Evolutionary conservation across 2,113 vertebrate species (phyloP), one percentile per base, ranked within the genome.

Genomic region (Ceuthmochares aereus): DNA sequence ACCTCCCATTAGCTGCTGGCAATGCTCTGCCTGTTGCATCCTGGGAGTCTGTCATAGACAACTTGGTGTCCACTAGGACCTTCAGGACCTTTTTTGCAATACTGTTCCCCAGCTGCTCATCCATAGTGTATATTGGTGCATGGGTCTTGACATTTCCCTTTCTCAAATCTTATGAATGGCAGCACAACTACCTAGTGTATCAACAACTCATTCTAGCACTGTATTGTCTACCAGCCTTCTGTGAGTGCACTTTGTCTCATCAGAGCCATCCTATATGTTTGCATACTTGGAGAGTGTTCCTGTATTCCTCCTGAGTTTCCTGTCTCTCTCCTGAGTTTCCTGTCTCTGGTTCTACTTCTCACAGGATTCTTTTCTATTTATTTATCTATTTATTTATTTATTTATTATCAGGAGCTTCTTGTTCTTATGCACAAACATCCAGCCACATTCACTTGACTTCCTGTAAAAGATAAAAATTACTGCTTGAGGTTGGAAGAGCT

Each of bases 21-120:
- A 62, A 0, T 1, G 1, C 22, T 74, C 8, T 74, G 36, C 19
- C 26, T 63, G 21, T 25, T n/a, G 29, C 3, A 45, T 8, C 7
- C 21, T 13, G 51, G 60, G 23, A 75, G 12, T 23, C 32, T 26
- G 5, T 59, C 23, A 40, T 29, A n/a, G 43, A 9, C 40, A 63
- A 29, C 25, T 30, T 56, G 21, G 18, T 54, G 12, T 20, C 8
- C 8, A 34, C 4, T 14, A 30, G 12, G 4, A 87, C 26, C 6
- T 10, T 52, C 18, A 34, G 12, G 4, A 81, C 18, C 4, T 15
- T 52, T 37, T 68, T 40, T 59, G 12, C 26, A 49, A 68, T 62
- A 14, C 14, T 73, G 13, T 62, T 76, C 55, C 20, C 40, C n/a
- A 73, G 11, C 3, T 37, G 22, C 17, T n/a, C 77, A 9, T 54